Percentiles rank a stretch among this genome's conserved stretches.
Conservation (phyloP, 2,113 vertebrate genomes). For the Bungarus multicinctus region DNA sequence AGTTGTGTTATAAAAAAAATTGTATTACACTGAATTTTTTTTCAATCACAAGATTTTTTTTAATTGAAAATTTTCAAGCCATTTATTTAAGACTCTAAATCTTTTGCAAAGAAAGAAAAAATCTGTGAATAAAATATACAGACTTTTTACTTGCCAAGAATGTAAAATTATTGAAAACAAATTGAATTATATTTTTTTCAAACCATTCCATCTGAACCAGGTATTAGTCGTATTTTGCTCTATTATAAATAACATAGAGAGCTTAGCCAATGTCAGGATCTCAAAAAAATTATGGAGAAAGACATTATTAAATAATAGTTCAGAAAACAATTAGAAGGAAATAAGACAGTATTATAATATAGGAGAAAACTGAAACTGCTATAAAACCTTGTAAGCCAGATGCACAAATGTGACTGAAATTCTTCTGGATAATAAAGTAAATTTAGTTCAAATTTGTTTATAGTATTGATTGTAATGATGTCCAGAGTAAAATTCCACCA, state of each 20-base stretch:
- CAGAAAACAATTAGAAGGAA: neutral
- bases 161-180: neutral
- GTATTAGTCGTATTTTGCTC: neutral
- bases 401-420: constrained; percentile 26
- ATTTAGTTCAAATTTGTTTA: constrained; percentile 12
- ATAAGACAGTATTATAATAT: neutral
- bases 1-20: neutral
- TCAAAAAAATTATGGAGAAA: neutral
- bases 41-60: neutral
- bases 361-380: constrained; percentile 1
- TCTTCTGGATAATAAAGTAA: constrained; percentile 16
- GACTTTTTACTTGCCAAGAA: neutral
- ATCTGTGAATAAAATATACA: neutral
- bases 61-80: neutral
- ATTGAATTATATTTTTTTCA: neutral
- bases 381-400: constrained; percentile 7
- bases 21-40: neutral
- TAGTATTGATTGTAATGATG: constrained; percentile 19
- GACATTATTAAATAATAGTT: neutral
- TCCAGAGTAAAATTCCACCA: constrained; percentile 18
- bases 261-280: neutral
- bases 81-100: neutral
- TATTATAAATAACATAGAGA: neutral
- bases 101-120: neutral
- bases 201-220: neutral